Percentiles rank a stretch among this genome's conserved stretches.
phyloP scores from a whole-genome alignment of 35 echinoderm and acorn worm species.

The Lytechinus variegatus region DNA sequence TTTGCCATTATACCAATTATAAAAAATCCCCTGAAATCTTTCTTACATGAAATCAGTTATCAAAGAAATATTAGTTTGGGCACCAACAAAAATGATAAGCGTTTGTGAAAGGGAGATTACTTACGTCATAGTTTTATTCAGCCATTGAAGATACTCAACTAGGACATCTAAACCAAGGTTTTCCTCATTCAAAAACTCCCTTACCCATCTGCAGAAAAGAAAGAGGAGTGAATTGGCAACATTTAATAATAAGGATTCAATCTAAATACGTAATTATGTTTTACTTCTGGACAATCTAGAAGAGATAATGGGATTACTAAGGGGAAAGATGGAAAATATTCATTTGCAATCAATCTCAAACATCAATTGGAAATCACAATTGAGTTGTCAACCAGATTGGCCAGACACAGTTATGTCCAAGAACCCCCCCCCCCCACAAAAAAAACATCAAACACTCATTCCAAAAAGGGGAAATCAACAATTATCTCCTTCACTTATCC shows the following conservation, averaged over 20 bases:
- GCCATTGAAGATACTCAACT: conserved; percentile 94
- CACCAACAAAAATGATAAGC: no score
- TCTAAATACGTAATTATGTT: no score
- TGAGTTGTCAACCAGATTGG: background rate
- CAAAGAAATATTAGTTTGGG: no score
- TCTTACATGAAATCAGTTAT: no score
- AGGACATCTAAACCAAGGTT: conserved; percentile 89
- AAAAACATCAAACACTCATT: background rate
- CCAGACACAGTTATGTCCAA: background rate
- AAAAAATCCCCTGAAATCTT: no score
- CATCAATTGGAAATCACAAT: no score
- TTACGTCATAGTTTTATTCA: conserved; percentile 99
- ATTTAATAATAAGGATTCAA: background rate
- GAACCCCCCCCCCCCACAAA: background rate
- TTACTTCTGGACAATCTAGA: no score
- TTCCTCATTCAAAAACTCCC: conserved; percentile 96
- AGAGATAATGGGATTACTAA: no score
- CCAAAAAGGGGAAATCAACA: background rate
- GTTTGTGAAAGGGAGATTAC: conserved; percentile 16
- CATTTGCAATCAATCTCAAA: no score
- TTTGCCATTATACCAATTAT: no score
- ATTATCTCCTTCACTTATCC: background rate
- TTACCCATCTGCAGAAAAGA: conserved; percentile 82
- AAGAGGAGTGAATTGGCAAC: conserved; percentile 5
- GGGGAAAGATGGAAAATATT: no score